Conservation (phyloP, 2,113 vertebrate species). For the Alligator sinensis region DNA sequence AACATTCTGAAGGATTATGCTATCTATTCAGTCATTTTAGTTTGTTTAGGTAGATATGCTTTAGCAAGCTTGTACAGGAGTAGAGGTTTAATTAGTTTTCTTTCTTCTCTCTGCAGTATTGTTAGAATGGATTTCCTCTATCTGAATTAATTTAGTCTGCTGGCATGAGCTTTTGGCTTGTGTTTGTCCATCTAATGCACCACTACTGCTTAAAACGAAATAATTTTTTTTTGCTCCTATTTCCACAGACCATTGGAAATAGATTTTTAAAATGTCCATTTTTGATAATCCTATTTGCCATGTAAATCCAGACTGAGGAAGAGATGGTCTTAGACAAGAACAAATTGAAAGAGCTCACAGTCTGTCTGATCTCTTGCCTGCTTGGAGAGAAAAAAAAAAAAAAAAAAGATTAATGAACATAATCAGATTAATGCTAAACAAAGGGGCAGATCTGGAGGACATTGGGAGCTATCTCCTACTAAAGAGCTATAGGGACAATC, state of each 20-base stretch:
- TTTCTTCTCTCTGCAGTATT: not conserved
- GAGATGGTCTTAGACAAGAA: constrained; percentile 29
- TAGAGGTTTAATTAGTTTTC: constrained; percentile 2
- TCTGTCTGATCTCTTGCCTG: constrained; percentile 53
- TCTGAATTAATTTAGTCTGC: constrained; percentile 1
- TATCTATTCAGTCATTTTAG: constrained; percentile 11
- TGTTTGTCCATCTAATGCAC: not conserved
- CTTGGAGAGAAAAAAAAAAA: not conserved
- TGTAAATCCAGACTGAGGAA: constrained; percentile 26
- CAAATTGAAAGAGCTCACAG: constrained; percentile 28
- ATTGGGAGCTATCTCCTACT: constrained; percentile 29
- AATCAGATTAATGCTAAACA: constrained; percentile 51
- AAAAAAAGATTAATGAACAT: constrained; percentile 48
- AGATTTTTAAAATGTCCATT: not conserved
- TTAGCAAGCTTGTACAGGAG: not conserved
- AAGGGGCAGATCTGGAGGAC: constrained; percentile 39
- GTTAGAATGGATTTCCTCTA: constrained; percentile 9
- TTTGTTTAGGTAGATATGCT: constrained; percentile 21
- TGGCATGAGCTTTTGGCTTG: not conserved
- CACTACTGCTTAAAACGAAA: constrained; percentile 17
- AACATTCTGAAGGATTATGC: constrained; percentile 29
- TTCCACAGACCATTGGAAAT: not conserved
- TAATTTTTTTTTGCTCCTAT: constrained; percentile 20
- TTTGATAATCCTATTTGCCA: constrained; percentile 43
- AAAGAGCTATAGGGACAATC: not conserved